Evolutionary conservation across 2,113 vertebrate species (phyloP), one percentile per base, ranked within the genome.

Genomic region (Xenopus borealis): DNA sequence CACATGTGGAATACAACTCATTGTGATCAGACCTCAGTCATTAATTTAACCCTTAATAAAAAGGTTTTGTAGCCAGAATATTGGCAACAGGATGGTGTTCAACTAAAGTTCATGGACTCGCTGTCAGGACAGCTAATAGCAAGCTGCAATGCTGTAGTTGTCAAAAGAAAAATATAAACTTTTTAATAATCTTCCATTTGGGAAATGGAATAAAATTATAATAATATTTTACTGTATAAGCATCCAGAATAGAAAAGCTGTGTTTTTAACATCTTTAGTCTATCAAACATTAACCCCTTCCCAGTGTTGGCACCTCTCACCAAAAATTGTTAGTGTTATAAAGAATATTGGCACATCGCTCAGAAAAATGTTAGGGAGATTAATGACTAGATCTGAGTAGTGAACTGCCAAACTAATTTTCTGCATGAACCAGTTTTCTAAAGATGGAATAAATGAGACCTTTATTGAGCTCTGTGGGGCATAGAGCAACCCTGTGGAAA

Each of bases 41-140:
- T 16, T 67, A 52, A 80, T 63, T 71, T 66, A 83, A 73, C 78
- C 81, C 58, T 12, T 8, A 70, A 79, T 59, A 73, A 68, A 79
- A 47, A 70, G 5, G 7, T 27, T 27, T 45, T 71, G 76, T 47
- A 46, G 53, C 40, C 61, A 62, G 6, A 23, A 53, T 58, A 75
- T 53, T 40, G 17, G 10, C 1, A 67, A 59, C 27, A 53, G 66
- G 44, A 78, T 52, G n/a, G 58, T 13, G 58, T 0, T 18, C 66
- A 77, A 66, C 69, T 18, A 4, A 23, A 64, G 19, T 12, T 1
- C n/a, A 2, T 0, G 3, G 0, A 0, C 27, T 80, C 46, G 40
- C 59, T 70, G 16, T 72, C 70, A 70, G 44, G 59, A 23, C 13
- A 44, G 18, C 66, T 75, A 63, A 62, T 75, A 69, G 66, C 52